A percentile compares a stretch with the other conserved stretches of the same genome.
Conservation (phyloP, 2,797 vertebrate species). For the Pipistrellus pipistrellus region DNA sequence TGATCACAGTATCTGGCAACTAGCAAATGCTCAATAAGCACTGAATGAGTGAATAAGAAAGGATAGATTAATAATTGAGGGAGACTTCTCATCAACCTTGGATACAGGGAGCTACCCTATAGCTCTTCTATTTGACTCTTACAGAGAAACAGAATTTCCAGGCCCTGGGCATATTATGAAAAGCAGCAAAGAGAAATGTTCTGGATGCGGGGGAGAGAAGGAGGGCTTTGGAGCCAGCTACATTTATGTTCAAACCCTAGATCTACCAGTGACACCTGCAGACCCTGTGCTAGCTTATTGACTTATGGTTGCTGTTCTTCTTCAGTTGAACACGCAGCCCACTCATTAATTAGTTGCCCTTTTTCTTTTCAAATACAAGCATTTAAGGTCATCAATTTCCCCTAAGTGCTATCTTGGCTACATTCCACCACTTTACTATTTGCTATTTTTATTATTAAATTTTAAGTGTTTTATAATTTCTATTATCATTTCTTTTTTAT, state of each 20-base stretch:
- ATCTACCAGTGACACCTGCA: not conserved
- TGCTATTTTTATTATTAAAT: constrained; percentile 63
- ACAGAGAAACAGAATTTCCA: not conserved
- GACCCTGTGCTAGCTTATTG: not conserved
- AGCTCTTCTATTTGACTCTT: not conserved
- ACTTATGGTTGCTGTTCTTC: not conserved
- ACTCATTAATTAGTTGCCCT: constrained; percentile 52
- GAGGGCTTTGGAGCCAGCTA: not conserved
- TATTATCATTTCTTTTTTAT: constrained; percentile 46
- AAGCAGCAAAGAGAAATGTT: not conserved
- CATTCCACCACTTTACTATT: constrained; percentile 55
- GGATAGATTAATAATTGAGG: not conserved
- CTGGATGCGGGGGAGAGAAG: rapidly evolving
- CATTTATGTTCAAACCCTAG: not conserved
- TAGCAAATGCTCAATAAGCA: not conserved
- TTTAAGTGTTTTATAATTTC: constrained; percentile 69
- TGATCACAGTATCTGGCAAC: not conserved
- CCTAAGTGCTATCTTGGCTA: constrained; percentile 57
- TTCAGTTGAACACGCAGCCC: not conserved
- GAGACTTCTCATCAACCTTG: not conserved
- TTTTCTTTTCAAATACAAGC: constrained; percentile 44
- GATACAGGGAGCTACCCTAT: not conserved
- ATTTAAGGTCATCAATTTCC: constrained; percentile 45
- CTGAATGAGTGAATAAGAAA: not conserved
- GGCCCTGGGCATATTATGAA: not conserved